Evolutionary conservation across 92 coral and sea anemone genomes (phyloP), one percentile per base, ranked within the genome.

Genomic region (Umimayanthus chanpuru): DNA sequence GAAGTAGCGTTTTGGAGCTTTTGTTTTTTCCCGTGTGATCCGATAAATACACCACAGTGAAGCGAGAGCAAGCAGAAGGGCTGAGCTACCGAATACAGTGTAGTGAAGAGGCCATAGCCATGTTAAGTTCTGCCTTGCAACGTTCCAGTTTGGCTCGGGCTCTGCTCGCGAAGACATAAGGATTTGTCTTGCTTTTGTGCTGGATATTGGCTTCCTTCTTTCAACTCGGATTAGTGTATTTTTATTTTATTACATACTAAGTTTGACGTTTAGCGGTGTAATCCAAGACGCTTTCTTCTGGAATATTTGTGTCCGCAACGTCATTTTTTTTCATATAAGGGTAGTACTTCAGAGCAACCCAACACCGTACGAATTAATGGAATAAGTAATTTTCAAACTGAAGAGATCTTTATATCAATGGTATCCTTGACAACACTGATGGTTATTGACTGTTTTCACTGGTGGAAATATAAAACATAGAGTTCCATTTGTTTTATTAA

Each of bases 61-160:
- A 68, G 28, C 43, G 15, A 83, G 11, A 49, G 87, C 74, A 30
- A 83, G 78, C 26, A 83, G 41, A 70, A 83, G 65, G 3, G 61
- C 43, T 16, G 87, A 43, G 21, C 61, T 23, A 9, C 87, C 87
- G 67, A 83, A 83, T 2, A 66, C 66, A 43, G 23, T 15, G 87
- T 83, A 83, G 44, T 83, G 87, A 40, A 83, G 67, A 9, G 87
- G 87, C 87, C 87, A 83, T 14, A 83, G 78, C 87, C 87, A 83
- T 15, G 36, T 70, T 4, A 83, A 23, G 30, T 70, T 68, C 15
- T 16, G 53, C 65, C 78, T 47, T 47, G 67, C 79, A 47, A 44
- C 87, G 6, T 16, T 71, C 87, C 87, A 83, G 26, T 83, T 29
- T 47, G 78, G 78, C 14, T 70, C 78, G 23, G 87, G 78, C 9